Conservation (phyloP, 2,113 vertebrate genomes). For the Nematolebias whitei region DNA sequence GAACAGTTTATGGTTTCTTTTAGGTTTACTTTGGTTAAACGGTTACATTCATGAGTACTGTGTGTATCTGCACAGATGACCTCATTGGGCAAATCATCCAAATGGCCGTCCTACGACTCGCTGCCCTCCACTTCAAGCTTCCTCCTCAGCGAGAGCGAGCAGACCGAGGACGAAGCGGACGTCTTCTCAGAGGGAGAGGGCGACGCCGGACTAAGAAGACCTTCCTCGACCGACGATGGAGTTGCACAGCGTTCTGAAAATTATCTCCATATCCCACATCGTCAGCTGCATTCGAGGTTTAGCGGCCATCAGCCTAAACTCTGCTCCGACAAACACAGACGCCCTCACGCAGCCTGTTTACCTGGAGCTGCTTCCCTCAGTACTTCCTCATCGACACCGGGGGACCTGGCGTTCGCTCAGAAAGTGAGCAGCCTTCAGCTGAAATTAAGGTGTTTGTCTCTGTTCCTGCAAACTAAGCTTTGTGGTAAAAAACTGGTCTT, state of each 20-base stretch:
- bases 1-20: too few relatives aligned
- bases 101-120: constrained; percentile 75
- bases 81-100: constrained; percentile 66
- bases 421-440: constrained; percentile 76
- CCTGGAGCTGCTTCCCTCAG: neutral
- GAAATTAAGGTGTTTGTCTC: neutral
- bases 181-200: constrained; percentile 76
- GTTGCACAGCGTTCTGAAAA: constrained; percentile 6
- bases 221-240: constrained; percentile 1
- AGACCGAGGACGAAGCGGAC: constrained; percentile 77
- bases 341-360: neutral
- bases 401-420: constrained; percentile 85
- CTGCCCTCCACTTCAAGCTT: constrained; percentile 62
- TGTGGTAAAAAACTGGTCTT: neutral
- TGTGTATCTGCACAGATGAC: constrained; percentile 63
- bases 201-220: constrained; percentile 29
- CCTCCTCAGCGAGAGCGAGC: constrained; percentile 72
- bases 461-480: neutral
- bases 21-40: too few relatives aligned
- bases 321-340: neutral
- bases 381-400: constrained; percentile 66
- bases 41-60: too few relatives aligned
- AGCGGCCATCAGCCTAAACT: constrained; percentile 16
- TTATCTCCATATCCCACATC: constrained; percentile 30
- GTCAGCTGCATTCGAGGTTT: neutral